phyloP scores from a whole-genome alignment of 2,797 vertebrate genomes.

The Kryptolebias ocellatus region DNA sequence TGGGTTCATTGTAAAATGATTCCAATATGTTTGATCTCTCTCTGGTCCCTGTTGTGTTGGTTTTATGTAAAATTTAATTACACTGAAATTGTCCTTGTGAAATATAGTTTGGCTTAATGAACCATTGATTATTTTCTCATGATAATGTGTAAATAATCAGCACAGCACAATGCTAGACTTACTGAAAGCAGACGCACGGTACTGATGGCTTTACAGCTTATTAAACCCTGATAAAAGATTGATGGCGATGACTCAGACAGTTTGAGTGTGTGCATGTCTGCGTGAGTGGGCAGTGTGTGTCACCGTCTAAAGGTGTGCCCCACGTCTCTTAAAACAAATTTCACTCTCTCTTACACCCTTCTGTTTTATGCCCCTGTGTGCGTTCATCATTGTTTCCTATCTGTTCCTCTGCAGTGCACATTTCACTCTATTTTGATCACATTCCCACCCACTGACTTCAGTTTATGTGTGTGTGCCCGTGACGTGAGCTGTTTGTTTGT shows the following conservation, averaged over 20 bases:
- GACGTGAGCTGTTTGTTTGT: slow-evolving; percentile 70
- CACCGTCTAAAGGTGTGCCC: slow-evolving; percentile 49
- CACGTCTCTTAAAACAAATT: slow-evolving; percentile 24
- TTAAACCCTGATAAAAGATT: slow-evolving; percentile 21
- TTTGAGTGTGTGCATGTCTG: slow-evolving; percentile 23
- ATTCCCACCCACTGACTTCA: slow-evolving; percentile 76
- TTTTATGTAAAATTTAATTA: no score
- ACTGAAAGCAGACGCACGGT: slow-evolving; percentile 8
- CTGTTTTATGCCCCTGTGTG: not conserved
- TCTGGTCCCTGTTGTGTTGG: no score
- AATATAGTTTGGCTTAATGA: no score
- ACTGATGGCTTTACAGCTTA: not conserved
- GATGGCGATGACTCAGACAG: slow-evolving; percentile 43
- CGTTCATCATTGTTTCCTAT: no score
- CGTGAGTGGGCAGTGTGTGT: slow-evolving; percentile 47
- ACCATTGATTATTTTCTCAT: no score
- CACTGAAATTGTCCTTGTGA: no score
- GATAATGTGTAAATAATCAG: no score
- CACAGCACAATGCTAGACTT: no score
- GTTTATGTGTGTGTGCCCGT: slow-evolving; percentile 46
- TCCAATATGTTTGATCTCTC: no score
- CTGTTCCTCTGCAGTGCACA: not conserved
- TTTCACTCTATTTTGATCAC: slow-evolving; percentile 73
- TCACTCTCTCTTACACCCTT: slow-evolving; percentile 9
- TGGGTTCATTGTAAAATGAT: no score